Percentiles rank a stretch among this genome's conserved stretches.
phyloP scores from a whole-genome alignment of 2,113 vertebrate genomes.

The Poeciliopsis retropinna region DNA sequence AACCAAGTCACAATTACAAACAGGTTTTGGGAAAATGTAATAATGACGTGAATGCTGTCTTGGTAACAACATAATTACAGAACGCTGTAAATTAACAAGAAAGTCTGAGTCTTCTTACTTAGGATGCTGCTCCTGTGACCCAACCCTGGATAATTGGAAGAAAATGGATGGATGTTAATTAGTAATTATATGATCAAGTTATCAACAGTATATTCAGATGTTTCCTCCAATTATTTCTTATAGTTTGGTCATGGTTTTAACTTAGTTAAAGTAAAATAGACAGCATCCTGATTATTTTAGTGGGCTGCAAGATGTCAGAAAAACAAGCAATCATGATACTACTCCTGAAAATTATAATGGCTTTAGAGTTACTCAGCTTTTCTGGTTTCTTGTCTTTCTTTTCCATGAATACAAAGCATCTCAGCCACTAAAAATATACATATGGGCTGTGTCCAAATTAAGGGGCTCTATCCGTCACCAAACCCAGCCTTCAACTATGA shows the following conservation, averaged over 20 bases:
- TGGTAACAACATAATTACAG: background rate
- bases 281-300: background rate
- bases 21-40: background rate
- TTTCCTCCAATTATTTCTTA: background rate
- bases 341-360: background rate
- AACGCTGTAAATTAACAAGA: background rate
- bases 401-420: too few species aligned
- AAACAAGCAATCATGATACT: too few species aligned
- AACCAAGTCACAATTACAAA: background rate
- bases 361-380: too few species aligned
- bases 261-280: background rate
- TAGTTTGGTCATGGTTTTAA: background rate
- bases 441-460: too few species aligned
- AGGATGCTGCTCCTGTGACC: too few species aligned
- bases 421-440: too few species aligned
- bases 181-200: background rate
- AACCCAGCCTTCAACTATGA: too few species aligned
- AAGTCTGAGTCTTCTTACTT: too few species aligned
- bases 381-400: too few species aligned
- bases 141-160: too few species aligned
- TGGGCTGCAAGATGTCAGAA: background rate
- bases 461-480: too few species aligned
- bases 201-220: background rate
- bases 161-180: background rate
- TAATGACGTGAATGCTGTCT: background rate